These are phyloP conservation scores for Pagrus major DNA, from an alignment of 2,113 vertebrate species.

Conservation along the genomic window DNA sequence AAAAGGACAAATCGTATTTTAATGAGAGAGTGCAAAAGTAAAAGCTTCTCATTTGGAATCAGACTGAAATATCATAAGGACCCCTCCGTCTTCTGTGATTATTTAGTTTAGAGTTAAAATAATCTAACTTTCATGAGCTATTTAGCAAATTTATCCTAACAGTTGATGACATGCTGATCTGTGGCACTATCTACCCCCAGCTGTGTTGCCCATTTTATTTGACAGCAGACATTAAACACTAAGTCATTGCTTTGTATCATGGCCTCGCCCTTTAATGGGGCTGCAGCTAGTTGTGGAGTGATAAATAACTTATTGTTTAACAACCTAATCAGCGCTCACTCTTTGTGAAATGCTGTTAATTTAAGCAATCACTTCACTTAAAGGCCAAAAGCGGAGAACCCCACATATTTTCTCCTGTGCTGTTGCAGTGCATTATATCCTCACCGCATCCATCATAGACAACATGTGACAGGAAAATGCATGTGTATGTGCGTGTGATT, in stretches of 20 bases:
- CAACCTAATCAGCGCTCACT: constrained; percentile 99
- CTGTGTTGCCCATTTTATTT: constrained; percentile 77
- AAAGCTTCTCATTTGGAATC: constrained; percentile 53
- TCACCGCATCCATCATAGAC: constrained; percentile 95
- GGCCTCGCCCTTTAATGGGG: constrained; percentile 96
- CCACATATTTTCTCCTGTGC: constrained; percentile 88
- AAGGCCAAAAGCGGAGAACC: constrained; percentile 91
- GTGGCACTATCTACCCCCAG: constrained; percentile 74
- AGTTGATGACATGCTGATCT: constrained; percentile 72
- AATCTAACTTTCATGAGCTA: constrained; percentile 64
- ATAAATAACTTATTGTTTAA: constrained; percentile 99
- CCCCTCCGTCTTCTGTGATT: constrained; percentile 37
- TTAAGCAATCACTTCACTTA: constrained; percentile 99
- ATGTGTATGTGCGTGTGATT: constrained; percentile 70
- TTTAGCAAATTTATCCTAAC: constrained; percentile 68
- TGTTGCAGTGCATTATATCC: constrained; percentile 92
- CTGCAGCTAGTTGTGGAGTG: constrained; percentile 97
- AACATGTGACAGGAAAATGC: constrained; percentile 96
- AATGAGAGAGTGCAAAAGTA: constrained; percentile 24
- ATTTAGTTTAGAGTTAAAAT: constrained; percentile 59
- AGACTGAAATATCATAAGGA: constrained; percentile 24
- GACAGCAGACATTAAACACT: constrained; percentile 89
- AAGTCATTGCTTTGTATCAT: constrained; percentile 95
- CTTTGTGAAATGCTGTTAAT: constrained; percentile 97
- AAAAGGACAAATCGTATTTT: constrained; percentile 50